Evolutionary conservation across 2,888 invertebrate species (phyloP).

Genomic region (Microctonus brassicae): DNA sequence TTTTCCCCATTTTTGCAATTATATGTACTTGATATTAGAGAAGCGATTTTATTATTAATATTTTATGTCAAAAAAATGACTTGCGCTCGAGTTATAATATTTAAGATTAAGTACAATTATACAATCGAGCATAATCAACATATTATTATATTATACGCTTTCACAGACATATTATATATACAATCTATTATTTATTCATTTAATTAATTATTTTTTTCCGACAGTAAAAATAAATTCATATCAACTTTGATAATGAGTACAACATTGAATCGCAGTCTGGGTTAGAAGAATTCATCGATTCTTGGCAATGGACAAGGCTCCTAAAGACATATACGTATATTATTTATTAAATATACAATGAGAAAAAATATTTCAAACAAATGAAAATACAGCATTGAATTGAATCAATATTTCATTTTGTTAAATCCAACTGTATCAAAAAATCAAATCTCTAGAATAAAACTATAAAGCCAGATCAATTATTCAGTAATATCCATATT

Average conservation of each 20-base stretch:
- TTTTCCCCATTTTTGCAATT: background rate
- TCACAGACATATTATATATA: background rate
- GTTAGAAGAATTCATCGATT: constrained; percentile 27
- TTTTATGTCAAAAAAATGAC: background rate
- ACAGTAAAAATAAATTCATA: constrained; percentile 56
- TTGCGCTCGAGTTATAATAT: background rate
- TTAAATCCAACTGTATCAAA: too few relatives aligned
- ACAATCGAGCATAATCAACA: background rate
- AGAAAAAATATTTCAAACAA: too few relatives aligned
- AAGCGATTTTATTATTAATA: background rate
- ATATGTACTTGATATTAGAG: background rate
- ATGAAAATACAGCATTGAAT: too few relatives aligned
- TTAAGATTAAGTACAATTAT: background rate
- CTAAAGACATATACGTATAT: background rate
- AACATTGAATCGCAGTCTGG: constrained; percentile 1
- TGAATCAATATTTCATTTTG: too few relatives aligned
- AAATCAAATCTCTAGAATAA: too few relatives aligned
- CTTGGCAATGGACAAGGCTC: constrained; percentile 34
- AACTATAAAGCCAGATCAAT: too few relatives aligned
- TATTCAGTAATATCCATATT: too few relatives aligned
- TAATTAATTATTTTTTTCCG: constrained; percentile 4
- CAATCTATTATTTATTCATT: too few relatives aligned
- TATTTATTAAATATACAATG: too few relatives aligned
- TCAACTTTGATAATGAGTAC: constrained; percentile 35
- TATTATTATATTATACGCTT: background rate